Evolutionary conservation across 2,888 invertebrate species (phyloP).

Genomic region (Drosophila nr. perissopoda): DNA sequence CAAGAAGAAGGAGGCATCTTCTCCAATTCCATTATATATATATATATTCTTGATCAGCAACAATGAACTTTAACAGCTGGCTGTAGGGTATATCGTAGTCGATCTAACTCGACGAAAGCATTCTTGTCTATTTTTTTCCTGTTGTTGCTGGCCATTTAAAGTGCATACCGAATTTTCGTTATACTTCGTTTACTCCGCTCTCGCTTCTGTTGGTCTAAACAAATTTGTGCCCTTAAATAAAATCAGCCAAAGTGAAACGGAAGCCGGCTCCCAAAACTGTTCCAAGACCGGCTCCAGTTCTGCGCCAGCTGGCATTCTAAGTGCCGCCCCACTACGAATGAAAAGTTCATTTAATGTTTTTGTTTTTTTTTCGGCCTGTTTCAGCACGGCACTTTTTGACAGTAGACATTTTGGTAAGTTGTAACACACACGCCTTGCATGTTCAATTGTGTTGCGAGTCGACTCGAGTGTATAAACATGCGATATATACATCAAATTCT

Average conservation of each 20-base stretch:
- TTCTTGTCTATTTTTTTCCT: neutral
- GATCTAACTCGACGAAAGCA: neutral
- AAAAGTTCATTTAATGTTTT: slow-evolving; percentile 56
- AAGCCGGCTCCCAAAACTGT: slow-evolving; percentile 16
- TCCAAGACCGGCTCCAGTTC: slow-evolving; percentile 6
- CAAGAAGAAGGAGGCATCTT: neutral
- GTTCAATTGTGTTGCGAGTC: slow-evolving; percentile 57
- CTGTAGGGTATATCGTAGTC: neutral
- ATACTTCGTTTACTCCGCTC: slow-evolving; percentile 15
- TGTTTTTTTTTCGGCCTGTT: slow-evolving; percentile 41
- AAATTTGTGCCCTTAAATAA: slow-evolving; percentile 49
- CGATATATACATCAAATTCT: slow-evolving; percentile 18
- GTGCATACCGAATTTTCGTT: slow-evolving; percentile 53
- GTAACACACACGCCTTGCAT: slow-evolving; percentile 69
- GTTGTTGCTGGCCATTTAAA: slow-evolving; percentile 37
- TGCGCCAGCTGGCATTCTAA: slow-evolving; percentile 13
- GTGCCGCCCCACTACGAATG: slow-evolving; percentile 37
- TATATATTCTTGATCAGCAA: neutral
- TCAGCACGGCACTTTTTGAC: slow-evolving; percentile 51
- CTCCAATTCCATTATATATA: neutral
- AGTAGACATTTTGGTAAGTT: slow-evolving; percentile 53
- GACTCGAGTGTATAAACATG: slow-evolving; percentile 24
- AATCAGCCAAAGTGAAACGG: slow-evolving; percentile 44
- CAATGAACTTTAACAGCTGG: neutral
- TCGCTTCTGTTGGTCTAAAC: slow-evolving; percentile 32